phyloP scores from a whole-genome alignment of 2,888 invertebrate species.

The Catocala nupta region DNA sequence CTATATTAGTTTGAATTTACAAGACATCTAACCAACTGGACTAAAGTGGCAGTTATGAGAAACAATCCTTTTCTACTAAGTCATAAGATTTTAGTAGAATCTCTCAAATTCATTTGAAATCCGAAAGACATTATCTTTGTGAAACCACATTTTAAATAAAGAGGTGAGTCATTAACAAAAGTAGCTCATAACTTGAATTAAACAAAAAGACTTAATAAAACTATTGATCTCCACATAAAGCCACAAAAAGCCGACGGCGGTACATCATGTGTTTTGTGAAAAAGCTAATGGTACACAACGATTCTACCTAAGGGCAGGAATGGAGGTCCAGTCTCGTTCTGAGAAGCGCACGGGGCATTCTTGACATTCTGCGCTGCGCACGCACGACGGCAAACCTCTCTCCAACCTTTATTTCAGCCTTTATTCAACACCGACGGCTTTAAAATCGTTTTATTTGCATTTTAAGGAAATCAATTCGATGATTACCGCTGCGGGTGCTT shows the following conservation, averaged over 20 bases:
- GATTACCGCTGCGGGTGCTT: slow-evolving; percentile 48
- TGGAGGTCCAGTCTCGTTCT: slow-evolving; percentile 61
- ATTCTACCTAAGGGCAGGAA: slow-evolving; percentile 59
- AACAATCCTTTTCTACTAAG: no score
- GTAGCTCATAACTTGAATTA: not conserved
- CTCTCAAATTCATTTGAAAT: no score
- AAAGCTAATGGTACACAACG: slow-evolving; percentile 65
- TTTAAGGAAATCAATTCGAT: slow-evolving; percentile 61
- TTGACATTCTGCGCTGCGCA: slow-evolving; percentile 61
- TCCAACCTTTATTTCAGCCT: slow-evolving; percentile 16
- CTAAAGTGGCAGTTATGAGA: no score
- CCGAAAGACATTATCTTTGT: no score
- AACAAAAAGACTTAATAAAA: slow-evolving; percentile 3
- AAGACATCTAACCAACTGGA: no score
- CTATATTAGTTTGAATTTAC: no score
- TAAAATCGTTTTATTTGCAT: slow-evolving; percentile 64
- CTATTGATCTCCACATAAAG: slow-evolving; percentile 7
- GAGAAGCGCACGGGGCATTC: slow-evolving; percentile 68
- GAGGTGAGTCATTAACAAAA: no score
- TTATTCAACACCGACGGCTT: slow-evolving; percentile 51
- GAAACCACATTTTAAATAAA: no score
- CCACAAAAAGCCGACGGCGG: slow-evolving; percentile 45
- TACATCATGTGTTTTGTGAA: slow-evolving; percentile 54
- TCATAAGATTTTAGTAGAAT: no score
- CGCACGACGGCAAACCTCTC: slow-evolving; percentile 43